A percentile compares a stretch with the other conserved stretches of the same genome.
Evolutionary conservation across 2,113 vertebrate genomes (phyloP).

Genomic region (Carollia perspicillata): DNA sequence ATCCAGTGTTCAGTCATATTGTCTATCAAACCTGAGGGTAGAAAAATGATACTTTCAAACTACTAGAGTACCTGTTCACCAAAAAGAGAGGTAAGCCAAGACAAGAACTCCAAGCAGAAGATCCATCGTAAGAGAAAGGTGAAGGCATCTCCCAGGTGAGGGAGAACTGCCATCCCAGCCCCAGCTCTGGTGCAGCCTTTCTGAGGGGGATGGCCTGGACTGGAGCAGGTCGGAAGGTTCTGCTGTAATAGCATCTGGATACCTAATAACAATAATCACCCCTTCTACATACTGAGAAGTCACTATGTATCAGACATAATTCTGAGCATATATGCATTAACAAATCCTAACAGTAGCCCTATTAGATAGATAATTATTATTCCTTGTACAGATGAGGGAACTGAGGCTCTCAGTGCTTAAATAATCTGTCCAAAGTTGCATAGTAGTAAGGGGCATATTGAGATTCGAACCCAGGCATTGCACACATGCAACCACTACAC

Average conservation of each 20-base stretch:
- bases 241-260: background rate
- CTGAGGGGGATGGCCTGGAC: background rate
- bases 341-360: background rate
- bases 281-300: too few relatives aligned
- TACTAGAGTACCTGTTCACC: background rate
- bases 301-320: background rate
- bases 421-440: background rate
- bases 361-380: background rate
- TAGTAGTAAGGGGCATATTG: background rate
- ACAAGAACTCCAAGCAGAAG: background rate
- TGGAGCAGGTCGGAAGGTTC: background rate
- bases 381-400: background rate
- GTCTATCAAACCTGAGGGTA: background rate
- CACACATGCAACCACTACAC: background rate
- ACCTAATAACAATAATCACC: background rate
- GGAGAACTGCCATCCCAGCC: background rate
- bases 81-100: background rate
- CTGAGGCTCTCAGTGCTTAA: background rate
- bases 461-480: background rate
- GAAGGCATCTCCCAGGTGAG: background rate
- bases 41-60: background rate
- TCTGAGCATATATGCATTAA: background rate
- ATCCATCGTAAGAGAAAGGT: background rate
- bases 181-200: rapidly evolving
- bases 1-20: background rate